These are phyloP conservation scores for Apeltes quadracus DNA, from an alignment of 2,113 vertebrate species.

Conservation along the genomic window DNA sequence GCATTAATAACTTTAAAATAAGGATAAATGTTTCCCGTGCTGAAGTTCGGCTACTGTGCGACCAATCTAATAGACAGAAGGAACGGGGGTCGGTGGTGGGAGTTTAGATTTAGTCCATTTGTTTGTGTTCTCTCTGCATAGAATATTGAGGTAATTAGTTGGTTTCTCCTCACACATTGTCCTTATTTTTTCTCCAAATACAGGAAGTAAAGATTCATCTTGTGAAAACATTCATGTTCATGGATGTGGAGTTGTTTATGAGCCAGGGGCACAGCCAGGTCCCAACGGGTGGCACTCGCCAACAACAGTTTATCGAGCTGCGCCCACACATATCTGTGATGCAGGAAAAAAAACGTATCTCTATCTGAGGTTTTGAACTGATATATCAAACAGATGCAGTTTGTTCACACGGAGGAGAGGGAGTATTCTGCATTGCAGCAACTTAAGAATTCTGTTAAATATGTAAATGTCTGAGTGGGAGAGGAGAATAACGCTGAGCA, in stretches of 20 bases:
- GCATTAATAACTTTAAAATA: not conserved
- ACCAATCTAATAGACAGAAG: slow-evolving; percentile 47
- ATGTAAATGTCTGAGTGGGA: slow-evolving; percentile 63
- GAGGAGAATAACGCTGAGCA: slow-evolving; percentile 32
- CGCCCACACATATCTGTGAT: slow-evolving; percentile 14
- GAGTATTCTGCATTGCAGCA: slow-evolving; percentile 56
- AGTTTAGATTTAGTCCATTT: not conserved
- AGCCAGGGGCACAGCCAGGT: slow-evolving; percentile 25
- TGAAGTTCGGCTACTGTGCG: slow-evolving; percentile 18
- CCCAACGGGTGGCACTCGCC: not conserved
- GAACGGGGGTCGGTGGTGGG: slow-evolving; percentile 22
- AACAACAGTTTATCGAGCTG: slow-evolving; percentile 11
- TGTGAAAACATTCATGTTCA: not conserved
- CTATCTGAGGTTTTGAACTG: not conserved
- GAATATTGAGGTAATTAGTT: slow-evolving; percentile 40
- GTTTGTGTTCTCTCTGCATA: slow-evolving; percentile 20
- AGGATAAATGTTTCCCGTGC: not conserved
- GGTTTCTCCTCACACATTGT: slow-evolving; percentile 7
- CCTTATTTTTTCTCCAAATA: slow-evolving; percentile 5
- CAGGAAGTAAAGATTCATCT: slow-evolving; percentile 5
- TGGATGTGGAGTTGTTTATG: slow-evolving; percentile 36
- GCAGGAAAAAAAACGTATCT: not conserved
- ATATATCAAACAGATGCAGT: not conserved
- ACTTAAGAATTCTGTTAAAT: slow-evolving; percentile 66
- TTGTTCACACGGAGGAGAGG: slow-evolving; percentile 6